Evolutionary conservation across 2,113 vertebrate genomes (phyloP).

Genomic region (Corythoichthys intestinalis): DNA sequence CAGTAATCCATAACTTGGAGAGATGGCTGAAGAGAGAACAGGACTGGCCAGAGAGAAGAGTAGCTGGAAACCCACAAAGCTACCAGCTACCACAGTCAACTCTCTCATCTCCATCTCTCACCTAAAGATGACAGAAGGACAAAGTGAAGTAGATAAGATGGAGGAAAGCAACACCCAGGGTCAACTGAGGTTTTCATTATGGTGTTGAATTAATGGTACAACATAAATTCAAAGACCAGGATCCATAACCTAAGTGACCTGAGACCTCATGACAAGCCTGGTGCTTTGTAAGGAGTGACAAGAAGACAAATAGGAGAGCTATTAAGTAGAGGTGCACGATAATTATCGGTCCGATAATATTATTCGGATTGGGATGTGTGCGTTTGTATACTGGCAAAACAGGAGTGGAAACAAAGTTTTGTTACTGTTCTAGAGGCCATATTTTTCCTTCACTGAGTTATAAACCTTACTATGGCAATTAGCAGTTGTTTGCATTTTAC

Average conservation of each 20-base stretch:
- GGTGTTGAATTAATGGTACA: constrained; percentile 16
- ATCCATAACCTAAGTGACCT: constrained; percentile 34
- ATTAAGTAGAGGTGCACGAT: not conserved
- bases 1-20: constrained; percentile 58
- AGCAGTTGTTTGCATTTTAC: too few relatives aligned
- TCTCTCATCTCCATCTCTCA: constrained; percentile 78
- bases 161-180: not conserved
- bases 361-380: too few relatives aligned
- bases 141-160: constrained; percentile 1
- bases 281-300: constrained; percentile 1
- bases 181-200: constrained; percentile 1
- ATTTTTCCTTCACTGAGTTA: too few relatives aligned
- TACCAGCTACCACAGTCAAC: constrained; percentile 73
- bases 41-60: constrained; percentile 72
- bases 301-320: constrained; percentile 9
- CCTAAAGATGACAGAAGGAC: constrained; percentile 47
- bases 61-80: constrained; percentile 75
- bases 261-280: constrained; percentile 32
- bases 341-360: too few relatives aligned
- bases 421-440: too few relatives aligned
- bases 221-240: constrained; percentile 20
- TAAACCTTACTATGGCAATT: too few relatives aligned
- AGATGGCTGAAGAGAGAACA: constrained; percentile 59
- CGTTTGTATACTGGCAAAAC: too few relatives aligned
- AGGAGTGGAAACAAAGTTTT: too few relatives aligned